Evolutionary conservation across 1,140 invertebrate species (phyloP).

Genomic region (Leptinotarsa undecemlineata): DNA sequence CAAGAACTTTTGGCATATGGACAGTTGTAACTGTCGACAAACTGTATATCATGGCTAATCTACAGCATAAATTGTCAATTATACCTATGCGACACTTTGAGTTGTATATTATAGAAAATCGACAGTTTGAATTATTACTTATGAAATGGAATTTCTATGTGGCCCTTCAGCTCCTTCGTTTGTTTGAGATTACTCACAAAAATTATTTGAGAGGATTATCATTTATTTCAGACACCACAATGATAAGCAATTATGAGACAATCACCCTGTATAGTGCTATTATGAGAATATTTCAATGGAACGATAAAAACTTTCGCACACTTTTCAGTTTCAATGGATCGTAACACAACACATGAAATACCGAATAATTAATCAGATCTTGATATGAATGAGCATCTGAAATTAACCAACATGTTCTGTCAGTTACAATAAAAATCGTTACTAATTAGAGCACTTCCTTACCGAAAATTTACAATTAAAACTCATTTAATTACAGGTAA

Average conservation of each 20-base stretch:
- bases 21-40: too few relatives aligned
- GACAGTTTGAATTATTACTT: not conserved
- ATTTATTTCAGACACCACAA: not conserved
- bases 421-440: conserved; percentile 3
- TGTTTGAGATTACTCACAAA: not conserved
- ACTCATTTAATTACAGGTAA: not conserved
- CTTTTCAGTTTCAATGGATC: conserved; percentile 6
- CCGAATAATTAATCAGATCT: not conserved
- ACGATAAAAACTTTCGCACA: not conserved
- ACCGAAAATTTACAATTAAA: conserved; percentile 6
- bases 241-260: not conserved
- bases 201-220: not conserved
- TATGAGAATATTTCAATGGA: not conserved
- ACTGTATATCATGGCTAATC: too few relatives aligned
- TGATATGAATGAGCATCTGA: not conserved
- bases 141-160: not conserved
- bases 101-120: not conserved
- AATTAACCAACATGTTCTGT: conserved; percentile 8
- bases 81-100: not conserved
- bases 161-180: too few relatives aligned
- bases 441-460: conserved; percentile 5
- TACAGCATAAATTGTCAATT: not conserved
- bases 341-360: not conserved
- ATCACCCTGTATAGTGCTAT: not conserved
- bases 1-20: too few relatives aligned